phyloP scores from a whole-genome alignment of 1,140 invertebrate species.

The Hydropsyche tenuis region DNA sequence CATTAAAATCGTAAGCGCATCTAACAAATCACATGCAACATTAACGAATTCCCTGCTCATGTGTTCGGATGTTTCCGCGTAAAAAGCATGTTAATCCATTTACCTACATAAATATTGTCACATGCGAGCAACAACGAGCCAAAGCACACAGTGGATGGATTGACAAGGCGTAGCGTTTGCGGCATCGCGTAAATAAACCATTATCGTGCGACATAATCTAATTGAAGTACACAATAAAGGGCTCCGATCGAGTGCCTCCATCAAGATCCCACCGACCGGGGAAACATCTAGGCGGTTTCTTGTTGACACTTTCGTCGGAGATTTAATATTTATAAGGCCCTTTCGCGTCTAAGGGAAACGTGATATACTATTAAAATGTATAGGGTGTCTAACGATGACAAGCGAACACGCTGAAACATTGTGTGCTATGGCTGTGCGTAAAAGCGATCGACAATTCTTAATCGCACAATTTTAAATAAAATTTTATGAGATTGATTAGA shows the following conservation, averaged over 20 bases:
- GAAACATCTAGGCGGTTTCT: background rate
- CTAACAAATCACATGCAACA: too few species aligned
- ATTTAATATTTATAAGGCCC: constrained; percentile 34
- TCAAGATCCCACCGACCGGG: background rate
- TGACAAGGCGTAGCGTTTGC: constrained; percentile 1
- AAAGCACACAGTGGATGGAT: background rate
- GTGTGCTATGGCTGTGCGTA: too few species aligned
- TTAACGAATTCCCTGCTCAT: too few species aligned
- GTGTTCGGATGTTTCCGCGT: background rate
- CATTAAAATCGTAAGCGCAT: too few species aligned
- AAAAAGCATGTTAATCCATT: constrained; percentile 7
- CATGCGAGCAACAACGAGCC: background rate
- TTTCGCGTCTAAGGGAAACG: constrained; percentile 27
- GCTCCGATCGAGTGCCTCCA: background rate
- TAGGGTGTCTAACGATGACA: constrained; percentile 42
- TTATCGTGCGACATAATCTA: constrained; percentile 24
- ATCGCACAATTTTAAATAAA: too few species aligned
- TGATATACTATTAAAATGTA: constrained; percentile 42
- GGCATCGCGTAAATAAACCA: constrained; percentile 17
- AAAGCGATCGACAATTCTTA: too few species aligned
- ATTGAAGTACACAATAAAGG: constrained; percentile 14
- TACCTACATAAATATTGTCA: background rate
- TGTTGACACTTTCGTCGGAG: constrained; percentile 19
- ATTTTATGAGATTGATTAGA: too few species aligned
- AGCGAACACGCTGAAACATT: too few species aligned